Evolutionary conservation across 1,140 invertebrate species (phyloP).

Genomic region (Acyrthosiphon pisum): DNA sequence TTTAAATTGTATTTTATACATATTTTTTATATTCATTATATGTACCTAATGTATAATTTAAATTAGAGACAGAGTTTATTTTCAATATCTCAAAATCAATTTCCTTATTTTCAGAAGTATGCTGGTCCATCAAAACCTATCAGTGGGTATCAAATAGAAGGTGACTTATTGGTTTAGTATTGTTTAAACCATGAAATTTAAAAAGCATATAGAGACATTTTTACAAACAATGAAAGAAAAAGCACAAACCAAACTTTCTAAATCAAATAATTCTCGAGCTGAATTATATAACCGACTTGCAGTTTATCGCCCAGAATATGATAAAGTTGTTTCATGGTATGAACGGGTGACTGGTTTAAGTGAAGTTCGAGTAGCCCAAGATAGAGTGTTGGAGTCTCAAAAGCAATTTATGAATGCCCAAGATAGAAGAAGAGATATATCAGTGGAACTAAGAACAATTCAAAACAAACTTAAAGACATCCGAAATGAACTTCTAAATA

Average conservation of each 20-base stretch:
- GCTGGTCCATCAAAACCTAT: background rate
- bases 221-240: conserved; percentile 7
- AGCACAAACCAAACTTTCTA: background rate
- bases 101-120: conserved; percentile 48
- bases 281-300: conserved; percentile 48
- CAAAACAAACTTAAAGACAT: conserved; percentile 72
- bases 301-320: conserved; percentile 43
- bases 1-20: background rate
- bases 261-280: conserved; percentile 5
- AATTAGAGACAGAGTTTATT: background rate
- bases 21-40: background rate
- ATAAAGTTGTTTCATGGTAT: conserved; percentile 64
- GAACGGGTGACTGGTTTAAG: conserved; percentile 64
- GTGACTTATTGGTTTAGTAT: background rate
- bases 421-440: conserved; percentile 68
- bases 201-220: conserved; percentile 4
- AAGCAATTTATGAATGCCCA: conserved; percentile 70
- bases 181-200: conserved; percentile 34
- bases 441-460: conserved; percentile 66
- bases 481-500: conserved; percentile 73
- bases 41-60: background rate
- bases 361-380: conserved; percentile 65
- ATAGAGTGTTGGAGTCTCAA: conserved; percentile 65
- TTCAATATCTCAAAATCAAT: background rate
- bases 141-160: background rate